A percentile compares a stretch with the other conserved stretches of the same genome.
Conservation (phyloP, 1,140 invertebrate species). For the Pseudomyrmex pallidus region DNA sequence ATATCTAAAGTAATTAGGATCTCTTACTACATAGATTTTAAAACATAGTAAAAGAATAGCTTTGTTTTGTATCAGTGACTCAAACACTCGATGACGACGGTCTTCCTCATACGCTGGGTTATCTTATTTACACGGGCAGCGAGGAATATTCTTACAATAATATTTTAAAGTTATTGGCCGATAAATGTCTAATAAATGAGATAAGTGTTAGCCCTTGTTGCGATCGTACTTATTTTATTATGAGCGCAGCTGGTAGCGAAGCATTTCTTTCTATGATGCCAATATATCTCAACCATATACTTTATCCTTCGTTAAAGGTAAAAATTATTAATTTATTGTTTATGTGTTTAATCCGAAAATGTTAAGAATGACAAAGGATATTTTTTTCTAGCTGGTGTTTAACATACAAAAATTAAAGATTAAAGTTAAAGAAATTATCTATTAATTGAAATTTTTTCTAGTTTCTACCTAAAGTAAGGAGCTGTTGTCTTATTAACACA, state of each 20-base stretch:
- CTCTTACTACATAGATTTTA: no score
- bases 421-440: no score
- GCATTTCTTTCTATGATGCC: slow-evolving; percentile 95
- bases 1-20: no score
- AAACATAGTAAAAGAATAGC: not conserved
- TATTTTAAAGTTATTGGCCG: slow-evolving; percentile 94
- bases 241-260: slow-evolving; percentile 93
- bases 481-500: no score
- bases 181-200: slow-evolving; percentile 95
- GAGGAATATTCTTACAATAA: slow-evolving; percentile 96
- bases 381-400: no score
- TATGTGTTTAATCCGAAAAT: not conserved
- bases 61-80: slow-evolving; percentile 87
- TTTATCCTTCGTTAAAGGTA: slow-evolving; percentile 94
- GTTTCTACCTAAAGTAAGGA: no score
- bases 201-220: no score
- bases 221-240: slow-evolving; percentile 95
- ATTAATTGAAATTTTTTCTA: no score
- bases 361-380: no score
- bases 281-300: slow-evolving; percentile 95
- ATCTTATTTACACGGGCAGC: slow-evolving; percentile 96
- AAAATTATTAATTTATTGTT: slow-evolving; percentile 46
- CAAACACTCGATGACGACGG: slow-evolving; percentile 97
- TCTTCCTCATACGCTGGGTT: slow-evolving; percentile 96
- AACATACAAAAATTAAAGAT: no score